Evolutionary conservation across 1,140 invertebrate genomes (phyloP).

Genomic region (Latrodectus geometricus): DNA sequence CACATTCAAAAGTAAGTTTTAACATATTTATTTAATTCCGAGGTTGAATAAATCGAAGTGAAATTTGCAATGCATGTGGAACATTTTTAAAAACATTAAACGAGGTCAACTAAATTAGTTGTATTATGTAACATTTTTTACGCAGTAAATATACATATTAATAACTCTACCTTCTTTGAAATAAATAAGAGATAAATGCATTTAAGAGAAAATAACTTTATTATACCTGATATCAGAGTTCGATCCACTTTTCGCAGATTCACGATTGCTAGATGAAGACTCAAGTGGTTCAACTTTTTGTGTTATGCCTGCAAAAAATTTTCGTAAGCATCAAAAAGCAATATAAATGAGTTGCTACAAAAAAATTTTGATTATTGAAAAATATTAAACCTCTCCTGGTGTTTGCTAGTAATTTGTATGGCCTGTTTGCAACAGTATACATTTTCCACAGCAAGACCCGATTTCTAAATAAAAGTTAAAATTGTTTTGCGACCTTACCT

Average conservation of each 20-base stretch:
- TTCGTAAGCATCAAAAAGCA: slow-evolving; percentile 65
- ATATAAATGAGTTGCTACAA: neutral
- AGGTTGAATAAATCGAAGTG: too few species aligned
- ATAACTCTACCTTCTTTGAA: neutral
- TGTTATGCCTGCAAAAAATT: slow-evolving; percentile 70
- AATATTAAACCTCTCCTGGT: slow-evolving; percentile 78
- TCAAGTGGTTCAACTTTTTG: slow-evolving; percentile 75
- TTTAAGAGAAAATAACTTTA: neutral
- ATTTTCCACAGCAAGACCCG: slow-evolving; percentile 69
- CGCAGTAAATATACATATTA: neutral
- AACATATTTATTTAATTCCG: too few species aligned
- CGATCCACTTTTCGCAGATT: slow-evolving; percentile 67
- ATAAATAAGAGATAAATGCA: neutral
- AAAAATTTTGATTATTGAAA: neutral
- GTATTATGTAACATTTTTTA: neutral
- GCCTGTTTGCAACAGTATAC: slow-evolving; percentile 87
- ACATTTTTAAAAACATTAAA: neutral
- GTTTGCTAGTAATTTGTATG: slow-evolving; percentile 87
- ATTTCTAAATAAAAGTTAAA: neutral
- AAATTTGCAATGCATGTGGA: too few species aligned
- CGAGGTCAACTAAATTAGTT: neutral
- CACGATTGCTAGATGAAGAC: slow-evolving; percentile 73
- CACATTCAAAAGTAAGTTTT: too few species aligned
- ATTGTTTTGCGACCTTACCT: neutral
- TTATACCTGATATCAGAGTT: slow-evolving; percentile 51